These are phyloP conservation scores for Linnaemya tessellans DNA, from an alignment of 2,888 invertebrate genomes.

Conservation along the genomic window DNA sequence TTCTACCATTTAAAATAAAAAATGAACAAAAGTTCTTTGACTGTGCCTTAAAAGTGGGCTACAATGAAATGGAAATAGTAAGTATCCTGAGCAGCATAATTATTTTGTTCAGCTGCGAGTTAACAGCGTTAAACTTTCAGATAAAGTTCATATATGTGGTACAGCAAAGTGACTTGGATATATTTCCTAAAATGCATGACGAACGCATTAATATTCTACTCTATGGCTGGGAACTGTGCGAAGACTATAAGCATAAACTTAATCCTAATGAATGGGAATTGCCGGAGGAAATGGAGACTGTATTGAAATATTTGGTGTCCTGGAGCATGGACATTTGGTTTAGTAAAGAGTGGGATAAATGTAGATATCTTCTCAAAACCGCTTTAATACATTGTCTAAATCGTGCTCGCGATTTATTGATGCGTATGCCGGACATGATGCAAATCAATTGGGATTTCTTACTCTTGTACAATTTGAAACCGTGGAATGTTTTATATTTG, in stretches of 20 bases:
- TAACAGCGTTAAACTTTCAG: conserved; percentile 38
- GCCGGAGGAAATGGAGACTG: conserved; percentile 69
- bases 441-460: conserved; percentile 78
- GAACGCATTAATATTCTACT: conserved; percentile 77
- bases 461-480: conserved; percentile 74
- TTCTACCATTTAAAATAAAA: conserved; percentile 76
- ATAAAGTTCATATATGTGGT: conserved; percentile 76
- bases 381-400: conserved; percentile 75
- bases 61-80: conserved; percentile 79
- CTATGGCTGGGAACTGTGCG: conserved; percentile 79
- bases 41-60: conserved; percentile 77
- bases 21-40: conserved; percentile 75
- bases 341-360: conserved; percentile 78
- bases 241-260: conserved; percentile 68
- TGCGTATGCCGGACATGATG: conserved; percentile 74
- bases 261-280: conserved; percentile 60
- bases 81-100: conserved; percentile 38
- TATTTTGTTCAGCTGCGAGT: neutral
- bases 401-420: conserved; percentile 72
- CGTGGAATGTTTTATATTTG: conserved; percentile 78
- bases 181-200: conserved; percentile 76
- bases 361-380: conserved; percentile 71
- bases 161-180: conserved; percentile 77
- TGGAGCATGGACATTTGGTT: conserved; percentile 79
- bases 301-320: conserved; percentile 76